Evolutionary conservation across 1,140 invertebrate species (phyloP).

Genomic region (Drosophila grimshawi): DNA sequence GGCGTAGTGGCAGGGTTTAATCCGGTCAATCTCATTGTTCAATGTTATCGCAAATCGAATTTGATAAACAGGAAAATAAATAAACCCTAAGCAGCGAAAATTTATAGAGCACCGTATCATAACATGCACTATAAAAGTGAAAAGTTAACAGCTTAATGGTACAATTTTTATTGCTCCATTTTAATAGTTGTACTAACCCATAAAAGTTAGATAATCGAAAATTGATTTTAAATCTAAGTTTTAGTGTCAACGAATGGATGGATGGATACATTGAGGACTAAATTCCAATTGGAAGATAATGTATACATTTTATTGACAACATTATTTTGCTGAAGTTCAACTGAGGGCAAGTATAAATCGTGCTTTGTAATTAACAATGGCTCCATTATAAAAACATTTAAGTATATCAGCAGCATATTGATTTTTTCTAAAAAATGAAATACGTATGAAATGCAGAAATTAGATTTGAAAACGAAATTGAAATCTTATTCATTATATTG

Average conservation of each 20-base stretch:
- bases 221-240: too few relatives aligned
- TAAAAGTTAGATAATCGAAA: not conserved
- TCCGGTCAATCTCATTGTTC: slow-evolving; percentile 21
- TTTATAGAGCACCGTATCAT: slow-evolving; percentile 1
- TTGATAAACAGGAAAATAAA: slow-evolving; percentile 24
- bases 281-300: too few relatives aligned
- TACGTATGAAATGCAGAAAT: slow-evolving; percentile 9
- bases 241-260: too few relatives aligned
- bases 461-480: slow-evolving; percentile 29
- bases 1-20: slow-evolving; percentile 3
- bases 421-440: too few relatives aligned
- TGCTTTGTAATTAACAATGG: too few relatives aligned
- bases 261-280: too few relatives aligned
- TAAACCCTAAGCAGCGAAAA: slow-evolving; percentile 8
- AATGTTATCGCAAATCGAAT: slow-evolving; percentile 38
- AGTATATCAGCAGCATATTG: too few relatives aligned
- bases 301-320: too few relatives aligned
- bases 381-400: too few relatives aligned
- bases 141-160: not conserved
- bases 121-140: slow-evolving; percentile 2
- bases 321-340: too few relatives aligned
- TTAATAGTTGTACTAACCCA: not conserved
- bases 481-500: slow-evolving; percentile 49
- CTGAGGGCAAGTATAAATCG: too few relatives aligned
- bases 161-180: not conserved